Conservation (phyloP, 92 coral and sea anemone species). For the Zoanthus sansibaricus region DNA sequence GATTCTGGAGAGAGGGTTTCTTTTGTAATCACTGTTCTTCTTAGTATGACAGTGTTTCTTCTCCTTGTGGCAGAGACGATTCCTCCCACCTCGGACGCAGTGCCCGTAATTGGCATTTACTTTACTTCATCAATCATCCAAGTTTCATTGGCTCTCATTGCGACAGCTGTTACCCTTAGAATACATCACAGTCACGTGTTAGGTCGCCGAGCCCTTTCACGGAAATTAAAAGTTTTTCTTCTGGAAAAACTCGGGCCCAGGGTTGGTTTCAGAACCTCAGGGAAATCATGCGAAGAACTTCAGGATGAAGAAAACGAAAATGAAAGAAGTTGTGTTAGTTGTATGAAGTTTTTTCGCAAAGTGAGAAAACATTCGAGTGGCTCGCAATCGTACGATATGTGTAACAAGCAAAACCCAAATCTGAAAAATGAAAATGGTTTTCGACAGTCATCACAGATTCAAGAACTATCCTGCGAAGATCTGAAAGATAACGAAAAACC, state of each 20-base stretch:
- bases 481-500: neutral
- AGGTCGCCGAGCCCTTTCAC: slow-evolving; percentile 64
- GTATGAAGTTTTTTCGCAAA: slow-evolving; percentile 20
- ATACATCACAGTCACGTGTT: slow-evolving; percentile 77
- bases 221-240: slow-evolving; percentile 53
- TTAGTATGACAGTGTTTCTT: slow-evolving; percentile 89
- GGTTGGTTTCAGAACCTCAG: slow-evolving; percentile 35
- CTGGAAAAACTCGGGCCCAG: slow-evolving; percentile 72
- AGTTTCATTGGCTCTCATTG: slow-evolving; percentile 85
- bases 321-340: neutral
- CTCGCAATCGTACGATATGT: slow-evolving; percentile 3
- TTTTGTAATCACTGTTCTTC: slow-evolving; percentile 82
- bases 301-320: neutral
- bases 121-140: slow-evolving; percentile 86
- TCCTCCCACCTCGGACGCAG: slow-evolving; percentile 89
- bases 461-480: neutral
- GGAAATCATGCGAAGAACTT: neutral
- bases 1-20: slow-evolving; percentile 91
- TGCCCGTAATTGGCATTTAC: slow-evolving; percentile 89
- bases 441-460: neutral
- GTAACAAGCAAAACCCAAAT: neutral
- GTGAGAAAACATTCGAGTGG: neutral
- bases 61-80: slow-evolving; percentile 86
- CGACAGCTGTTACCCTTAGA: slow-evolving; percentile 85
- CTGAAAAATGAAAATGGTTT: neutral